These are phyloP conservation scores for Ditylenchus weischeri DNA, from an alignment of 2,888 invertebrate species.

Conservation along the genomic window DNA sequence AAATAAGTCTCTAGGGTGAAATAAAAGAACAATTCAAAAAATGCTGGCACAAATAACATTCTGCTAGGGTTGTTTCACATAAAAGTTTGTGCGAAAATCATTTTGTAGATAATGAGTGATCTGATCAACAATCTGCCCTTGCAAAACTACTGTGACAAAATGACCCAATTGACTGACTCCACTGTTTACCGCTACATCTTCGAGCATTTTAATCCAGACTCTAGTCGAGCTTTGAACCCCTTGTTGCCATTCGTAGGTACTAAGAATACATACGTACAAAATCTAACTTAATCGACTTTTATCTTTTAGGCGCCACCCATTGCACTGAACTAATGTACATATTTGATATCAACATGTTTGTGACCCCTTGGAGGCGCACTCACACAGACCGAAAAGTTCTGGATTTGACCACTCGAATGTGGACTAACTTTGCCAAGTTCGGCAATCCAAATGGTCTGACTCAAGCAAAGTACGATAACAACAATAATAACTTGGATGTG, in stretches of 20 bases:
- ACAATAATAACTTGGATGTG: not conserved
- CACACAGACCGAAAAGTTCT: slow-evolving; percentile 43
- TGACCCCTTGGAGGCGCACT: slow-evolving; percentile 47
- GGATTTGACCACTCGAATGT: slow-evolving; percentile 48
- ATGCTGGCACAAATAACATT: no score
- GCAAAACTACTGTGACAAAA: slow-evolving; percentile 27
- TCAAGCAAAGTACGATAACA: not conserved
- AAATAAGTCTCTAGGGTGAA: no score
- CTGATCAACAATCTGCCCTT: slow-evolving; percentile 33
- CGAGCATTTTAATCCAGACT: slow-evolving; percentile 32
- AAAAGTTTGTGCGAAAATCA: no score
- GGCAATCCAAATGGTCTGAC: slow-evolving; percentile 49
- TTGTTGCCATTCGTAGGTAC: slow-evolving; percentile 28
- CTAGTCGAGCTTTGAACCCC: slow-evolving; percentile 24
- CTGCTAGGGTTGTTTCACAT: no score
- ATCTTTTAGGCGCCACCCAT: slow-evolving; percentile 41
- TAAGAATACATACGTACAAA: not conserved
- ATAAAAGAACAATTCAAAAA: no score
- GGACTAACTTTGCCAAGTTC: slow-evolving; percentile 54
- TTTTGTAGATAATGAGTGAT: slow-evolving; percentile 36
- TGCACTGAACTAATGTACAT: slow-evolving; percentile 52
- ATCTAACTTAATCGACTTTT: not conserved
- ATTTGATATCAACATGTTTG: slow-evolving; percentile 50
- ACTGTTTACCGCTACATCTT: slow-evolving; percentile 34
- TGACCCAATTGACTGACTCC: slow-evolving; percentile 13